Conservation (phyloP, 2,888 invertebrate species). For the Seira sanloemensis region DNA sequence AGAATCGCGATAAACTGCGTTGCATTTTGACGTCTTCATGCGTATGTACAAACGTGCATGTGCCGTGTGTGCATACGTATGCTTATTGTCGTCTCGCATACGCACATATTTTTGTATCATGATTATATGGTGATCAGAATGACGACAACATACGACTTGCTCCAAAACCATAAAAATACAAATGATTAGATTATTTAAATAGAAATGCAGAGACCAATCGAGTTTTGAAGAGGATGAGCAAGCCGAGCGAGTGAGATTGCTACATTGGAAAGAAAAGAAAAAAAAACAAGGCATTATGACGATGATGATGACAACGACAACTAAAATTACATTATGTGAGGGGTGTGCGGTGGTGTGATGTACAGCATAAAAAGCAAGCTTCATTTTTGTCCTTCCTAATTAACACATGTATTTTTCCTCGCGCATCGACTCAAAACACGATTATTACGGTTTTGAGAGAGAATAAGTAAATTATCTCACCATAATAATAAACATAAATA, state of each 20-base stretch:
- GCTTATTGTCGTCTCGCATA: background rate
- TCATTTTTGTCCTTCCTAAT: conserved; percentile 18
- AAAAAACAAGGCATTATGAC: conserved; percentile 11
- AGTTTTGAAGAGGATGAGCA: conserved; percentile 8
- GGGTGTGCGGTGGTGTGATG: background rate
- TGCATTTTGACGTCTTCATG: background rate
- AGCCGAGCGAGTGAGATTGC: background rate
- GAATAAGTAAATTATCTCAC: conserved; percentile 7
- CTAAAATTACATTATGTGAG: conserved; percentile 12
- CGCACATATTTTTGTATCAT: background rate
- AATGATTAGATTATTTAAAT: conserved; percentile 41
- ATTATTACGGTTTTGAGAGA: conserved; percentile 3
- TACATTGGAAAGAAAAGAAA: background rate
- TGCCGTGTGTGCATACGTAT: background rate
- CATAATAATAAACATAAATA: background rate
- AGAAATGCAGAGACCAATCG: conserved; percentile 23
- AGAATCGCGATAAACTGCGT: background rate
- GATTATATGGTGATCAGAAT: background rate
- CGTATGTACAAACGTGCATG: background rate
- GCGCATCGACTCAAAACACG: background rate
- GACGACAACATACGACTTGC: conserved; percentile 29
- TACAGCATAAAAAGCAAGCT: background rate
- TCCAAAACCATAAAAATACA: conserved; percentile 42
- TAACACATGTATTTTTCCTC: conserved; percentile 6
- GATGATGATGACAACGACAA: conserved; percentile 9